Evolutionary conservation across 53 echinoderm and acorn worm species (phyloP), one percentile per base, ranked within the genome.

Genomic region (Mesocentrotus franciscanus): DNA sequence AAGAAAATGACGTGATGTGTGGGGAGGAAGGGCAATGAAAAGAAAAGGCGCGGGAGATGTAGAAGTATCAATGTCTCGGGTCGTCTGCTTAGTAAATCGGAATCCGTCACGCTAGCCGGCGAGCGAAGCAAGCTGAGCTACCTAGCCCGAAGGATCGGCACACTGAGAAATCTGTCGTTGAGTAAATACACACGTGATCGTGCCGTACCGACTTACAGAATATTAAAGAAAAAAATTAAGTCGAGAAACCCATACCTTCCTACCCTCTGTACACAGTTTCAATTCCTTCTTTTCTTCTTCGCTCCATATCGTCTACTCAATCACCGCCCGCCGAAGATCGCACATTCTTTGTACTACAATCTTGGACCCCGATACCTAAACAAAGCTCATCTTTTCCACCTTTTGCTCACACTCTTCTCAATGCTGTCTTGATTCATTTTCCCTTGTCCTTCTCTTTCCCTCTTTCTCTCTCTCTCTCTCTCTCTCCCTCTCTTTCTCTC

Each of bases 161-260:
- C 93, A 78, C 79, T n/a, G 30, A 93, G 79, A 94, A 94, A 94
- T 94, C 95, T 85, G 95, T 85, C 95, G 95, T 85, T 94, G 95
- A 85, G 95, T 94, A 94, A 94, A 94, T 94, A 94, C 87, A 85
- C 95, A 94, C 95, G 95, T 94, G 95, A 85, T 93, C 83, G 94
- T 92, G 92, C 93, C 81, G 93, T 81, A 78, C 60, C 61, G 93
- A 93, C 79, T 60, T 64, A 91, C 91, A 91, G 66, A 91, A 91
- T 91, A 91, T 64, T 64, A 61, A 66, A 91, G 91, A 61, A 87
- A 61, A 61, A 91, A 91, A 91, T 61, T 94, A 94, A 78, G 94
- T 56, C 79, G 32, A 83, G 95, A 94, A 66, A 94, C 85, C 87
- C 87, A 85, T 94, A 85, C 95, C 95, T 85, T 78, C 60, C 76